Percentiles rank a stretch among this genome's conserved stretches.
phyloP scores from a whole-genome alignment of 2,113 vertebrate species.

The Bombycilla garrulus region DNA sequence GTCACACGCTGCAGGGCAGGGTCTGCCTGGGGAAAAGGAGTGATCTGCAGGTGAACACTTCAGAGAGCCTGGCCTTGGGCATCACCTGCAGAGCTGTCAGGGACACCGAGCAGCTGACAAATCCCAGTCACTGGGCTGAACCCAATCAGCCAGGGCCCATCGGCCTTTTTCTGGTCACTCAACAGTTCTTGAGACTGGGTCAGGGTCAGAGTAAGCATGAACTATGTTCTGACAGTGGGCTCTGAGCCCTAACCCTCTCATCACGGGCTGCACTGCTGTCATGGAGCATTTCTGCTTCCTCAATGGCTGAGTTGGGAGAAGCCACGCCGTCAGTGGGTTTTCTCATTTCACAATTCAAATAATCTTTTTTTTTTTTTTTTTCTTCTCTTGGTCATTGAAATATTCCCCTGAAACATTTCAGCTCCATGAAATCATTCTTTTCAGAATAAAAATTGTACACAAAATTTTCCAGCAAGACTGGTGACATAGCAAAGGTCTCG shows the following conservation, averaged over 20 bases:
- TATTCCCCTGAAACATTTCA: neutral
- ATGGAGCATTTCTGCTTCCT: neutral
- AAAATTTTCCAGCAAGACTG: neutral
- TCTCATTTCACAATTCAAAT: neutral
- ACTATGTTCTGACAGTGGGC: neutral
- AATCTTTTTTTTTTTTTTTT: too few species aligned
- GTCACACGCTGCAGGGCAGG: rapidly evolving
- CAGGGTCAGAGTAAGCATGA: neutral
- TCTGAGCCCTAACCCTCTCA: neutral
- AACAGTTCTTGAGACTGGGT: neutral
- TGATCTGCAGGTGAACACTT: neutral
- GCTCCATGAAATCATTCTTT: neutral
- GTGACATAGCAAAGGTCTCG: neutral
- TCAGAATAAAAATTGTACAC: neutral
- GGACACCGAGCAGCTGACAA: neutral
- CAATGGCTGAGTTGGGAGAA: rapidly evolving
- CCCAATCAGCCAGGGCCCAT: neutral
- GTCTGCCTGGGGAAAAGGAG: neutral
- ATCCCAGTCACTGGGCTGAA: neutral
- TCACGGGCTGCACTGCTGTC: neutral
- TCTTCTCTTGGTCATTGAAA: neutral
- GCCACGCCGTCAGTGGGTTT: neutral
- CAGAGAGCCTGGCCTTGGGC: neutral
- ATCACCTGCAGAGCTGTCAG: neutral
- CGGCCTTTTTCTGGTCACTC: neutral